Evolutionary conservation across 2,113 vertebrate species (phyloP).

Genomic region (Channa maculata): DNA sequence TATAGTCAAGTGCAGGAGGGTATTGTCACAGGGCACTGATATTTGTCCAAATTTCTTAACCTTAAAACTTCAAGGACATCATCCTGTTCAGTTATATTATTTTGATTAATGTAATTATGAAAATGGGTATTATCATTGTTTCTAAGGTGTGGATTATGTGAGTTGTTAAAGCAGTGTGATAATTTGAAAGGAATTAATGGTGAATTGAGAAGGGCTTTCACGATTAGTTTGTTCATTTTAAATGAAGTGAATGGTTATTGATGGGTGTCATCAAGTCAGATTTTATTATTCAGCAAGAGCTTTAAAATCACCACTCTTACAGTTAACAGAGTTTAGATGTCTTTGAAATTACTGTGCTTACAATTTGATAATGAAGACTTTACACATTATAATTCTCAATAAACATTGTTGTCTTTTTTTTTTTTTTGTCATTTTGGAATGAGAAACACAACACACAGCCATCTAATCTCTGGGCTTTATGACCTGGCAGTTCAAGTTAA

Average conservation of each 20-base stretch:
- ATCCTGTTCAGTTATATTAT: conserved; percentile 9
- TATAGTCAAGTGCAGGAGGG: conserved; percentile 23
- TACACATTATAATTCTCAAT: not conserved
- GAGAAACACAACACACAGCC: conserved; percentile 43
- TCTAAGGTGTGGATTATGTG: not conserved
- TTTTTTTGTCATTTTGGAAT: not conserved
- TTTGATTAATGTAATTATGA: not conserved
- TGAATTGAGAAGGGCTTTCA: not conserved
- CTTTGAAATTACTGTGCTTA: not conserved
- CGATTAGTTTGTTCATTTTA: not conserved
- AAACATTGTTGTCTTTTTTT: not conserved
- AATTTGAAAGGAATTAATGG: not conserved
- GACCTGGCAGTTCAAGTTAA: conserved; percentile 32
- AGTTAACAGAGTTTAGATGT: not conserved
- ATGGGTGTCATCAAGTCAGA: not conserved
- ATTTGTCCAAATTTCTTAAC: conserved; percentile 8
- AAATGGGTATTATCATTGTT: not conserved
- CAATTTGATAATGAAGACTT: not conserved
- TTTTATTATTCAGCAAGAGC: not conserved
- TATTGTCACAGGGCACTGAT: conserved; percentile 8
- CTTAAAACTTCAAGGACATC: conserved; percentile 29
- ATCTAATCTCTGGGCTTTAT: conserved; percentile 57
- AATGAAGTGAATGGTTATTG: not conserved
- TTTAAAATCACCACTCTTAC: not conserved
- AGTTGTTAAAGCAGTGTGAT: conserved; percentile 4